These are phyloP conservation scores for Platalea minor DNA, from an alignment of 2,797 vertebrate genomes.

Conservation along the genomic window DNA sequence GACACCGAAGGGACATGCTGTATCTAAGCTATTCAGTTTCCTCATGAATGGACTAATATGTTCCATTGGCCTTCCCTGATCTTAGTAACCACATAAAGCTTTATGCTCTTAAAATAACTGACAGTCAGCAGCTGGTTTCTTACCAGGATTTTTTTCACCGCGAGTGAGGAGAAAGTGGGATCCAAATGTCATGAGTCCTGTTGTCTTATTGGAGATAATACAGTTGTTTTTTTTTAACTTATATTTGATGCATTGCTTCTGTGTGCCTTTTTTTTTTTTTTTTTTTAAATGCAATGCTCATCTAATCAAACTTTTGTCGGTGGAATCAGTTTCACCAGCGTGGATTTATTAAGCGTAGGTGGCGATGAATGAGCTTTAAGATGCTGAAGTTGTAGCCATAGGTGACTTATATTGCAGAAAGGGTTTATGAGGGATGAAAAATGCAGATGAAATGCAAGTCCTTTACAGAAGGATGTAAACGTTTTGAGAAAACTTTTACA, in stretches of 20 bases:
- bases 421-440: neutral
- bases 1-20: neutral
- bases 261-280: neutral
- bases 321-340: neutral
- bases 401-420: neutral
- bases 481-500: neutral
- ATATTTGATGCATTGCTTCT: neutral
- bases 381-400: neutral
- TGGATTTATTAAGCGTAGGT: neutral
- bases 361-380: neutral
- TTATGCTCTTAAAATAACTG: constrained; percentile 4
- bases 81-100: neutral
- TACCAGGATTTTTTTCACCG: neutral
- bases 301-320: neutral
- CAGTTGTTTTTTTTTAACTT: neutral
- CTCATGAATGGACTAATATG: neutral
- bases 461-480: neutral
- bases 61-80: neutral
- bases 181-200: neutral
- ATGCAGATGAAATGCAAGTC: neutral
- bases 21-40: neutral
- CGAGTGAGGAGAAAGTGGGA: neutral
- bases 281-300: neutral
- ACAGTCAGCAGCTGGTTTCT: constrained; percentile 1
- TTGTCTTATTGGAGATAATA: neutral